Base-by-base conservation (phyloP, 2,797 vertebrate species). In the Lophius americanus region DNA sequence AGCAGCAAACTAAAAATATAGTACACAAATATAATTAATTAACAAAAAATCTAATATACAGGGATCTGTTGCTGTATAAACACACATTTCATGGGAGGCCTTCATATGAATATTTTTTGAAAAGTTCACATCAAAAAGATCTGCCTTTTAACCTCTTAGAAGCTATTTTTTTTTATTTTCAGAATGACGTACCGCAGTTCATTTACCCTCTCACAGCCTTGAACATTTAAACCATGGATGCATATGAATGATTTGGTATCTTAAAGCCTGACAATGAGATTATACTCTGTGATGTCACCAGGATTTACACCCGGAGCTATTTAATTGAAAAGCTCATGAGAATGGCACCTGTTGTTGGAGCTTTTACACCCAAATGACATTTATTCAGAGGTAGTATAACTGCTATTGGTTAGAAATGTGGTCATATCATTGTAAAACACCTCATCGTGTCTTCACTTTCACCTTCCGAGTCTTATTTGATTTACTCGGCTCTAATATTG, bases 341-440 rank as follows among this genome's bases (percentile, higher is more conserved):
- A 63, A 64, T 41, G 43, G 70, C 76, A 84, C 73, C 56, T 63
- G 67, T 88, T 79, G 82, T 80, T 82, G 73, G 68, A 78, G 85
- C 71, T 83, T 85, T 88, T 88, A 84, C 75, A 77, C 73, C 70
- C 68, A 84, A 85, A 87, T 83, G 62, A 81, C 78, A 88, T 89
- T 85, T 81, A 82, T 85, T 78, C 76, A 58, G 64, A 75, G 77
- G 73, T 70, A 68, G 61, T 77, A 55, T 75, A 82, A 82, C 60
- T 62, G 73, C 72, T 87, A 67, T 71, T 53, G 76, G 14, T 70
- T 63, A 71, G 66, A 75, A 85, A 85, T 62, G 79, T 79, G 75
- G 74, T 82, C 67, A 81, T 70, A 67, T 82, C 39, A 62, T 64
- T 85, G 80, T 88, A 71, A 88, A 85, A 84, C 66, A 68, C 60